phyloP scores from a whole-genome alignment of 1,140 invertebrate genomes.

The Lepidurus apus region DNA sequence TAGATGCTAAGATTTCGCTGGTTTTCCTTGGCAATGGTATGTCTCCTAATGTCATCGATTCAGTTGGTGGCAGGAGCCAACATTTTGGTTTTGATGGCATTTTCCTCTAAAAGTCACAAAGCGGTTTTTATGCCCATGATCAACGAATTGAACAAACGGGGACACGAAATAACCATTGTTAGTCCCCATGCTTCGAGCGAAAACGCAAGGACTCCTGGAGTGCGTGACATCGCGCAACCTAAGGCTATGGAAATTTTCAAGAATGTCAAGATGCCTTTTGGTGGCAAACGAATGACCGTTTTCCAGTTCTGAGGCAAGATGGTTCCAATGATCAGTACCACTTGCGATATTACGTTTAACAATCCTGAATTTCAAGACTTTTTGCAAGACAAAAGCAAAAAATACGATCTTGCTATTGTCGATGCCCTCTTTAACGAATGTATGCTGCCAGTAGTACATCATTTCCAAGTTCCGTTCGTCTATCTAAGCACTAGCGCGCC shows the following conservation, averaged over 20 bases:
- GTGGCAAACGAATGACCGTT: too few relatives aligned
- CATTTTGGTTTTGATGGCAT: constrained; percentile 28
- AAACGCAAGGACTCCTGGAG: too few relatives aligned
- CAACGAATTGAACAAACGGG: constrained; percentile 46
- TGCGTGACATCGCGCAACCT: too few relatives aligned
- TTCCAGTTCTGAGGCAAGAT: too few relatives aligned
- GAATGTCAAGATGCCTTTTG: too few relatives aligned
- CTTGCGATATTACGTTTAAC: too few relatives aligned
- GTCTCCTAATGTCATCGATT: not conserved
- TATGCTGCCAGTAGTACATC: constrained; percentile 39
- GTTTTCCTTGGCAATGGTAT: not conserved
- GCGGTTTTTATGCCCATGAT: constrained; percentile 42
- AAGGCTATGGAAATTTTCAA: too few relatives aligned
- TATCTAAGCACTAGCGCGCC: constrained; percentile 37
- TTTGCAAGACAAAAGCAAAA: not conserved
- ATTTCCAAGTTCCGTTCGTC: constrained; percentile 57
- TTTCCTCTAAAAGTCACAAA: constrained; percentile 32
- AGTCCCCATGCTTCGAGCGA: constrained; percentile 43
- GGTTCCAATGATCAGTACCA: too few relatives aligned
- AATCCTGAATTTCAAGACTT: too few relatives aligned
- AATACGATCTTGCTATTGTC: constrained; percentile 41
- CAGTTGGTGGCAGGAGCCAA: constrained; percentile 34
- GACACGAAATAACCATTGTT: constrained; percentile 46
- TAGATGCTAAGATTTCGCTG: too few relatives aligned
- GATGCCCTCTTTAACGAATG: constrained; percentile 42